phyloP scores from a whole-genome alignment of 2,797 vertebrate species.

The Cossypha heuglini region DNA sequence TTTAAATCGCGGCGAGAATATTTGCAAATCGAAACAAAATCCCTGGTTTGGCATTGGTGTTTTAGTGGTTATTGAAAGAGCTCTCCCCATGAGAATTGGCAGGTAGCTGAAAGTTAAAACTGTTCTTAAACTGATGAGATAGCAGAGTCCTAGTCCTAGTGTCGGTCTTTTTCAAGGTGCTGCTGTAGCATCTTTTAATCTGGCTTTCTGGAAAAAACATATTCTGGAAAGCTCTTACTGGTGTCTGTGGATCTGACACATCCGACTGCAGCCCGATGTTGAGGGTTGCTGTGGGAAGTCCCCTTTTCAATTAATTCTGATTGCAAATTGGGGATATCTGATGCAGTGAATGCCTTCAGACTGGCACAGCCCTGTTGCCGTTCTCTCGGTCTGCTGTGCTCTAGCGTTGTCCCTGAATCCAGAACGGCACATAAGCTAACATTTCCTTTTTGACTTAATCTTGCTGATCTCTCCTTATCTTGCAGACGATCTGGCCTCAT shows the following conservation, averaged over 20 bases:
- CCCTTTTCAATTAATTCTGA: conserved; percentile 31
- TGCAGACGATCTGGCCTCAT: conserved; percentile 86
- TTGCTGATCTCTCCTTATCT: conserved; percentile 64
- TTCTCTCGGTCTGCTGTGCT: not conserved
- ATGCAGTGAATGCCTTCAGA: conserved; percentile 48
- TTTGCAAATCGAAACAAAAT: conserved; percentile 70
- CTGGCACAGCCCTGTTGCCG: not conserved
- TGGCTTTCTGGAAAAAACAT: conserved; percentile 28
- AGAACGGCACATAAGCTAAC: conserved; percentile 15
- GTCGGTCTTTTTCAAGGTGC: not conserved
- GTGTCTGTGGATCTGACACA: conserved; percentile 41
- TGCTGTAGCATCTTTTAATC: not conserved
- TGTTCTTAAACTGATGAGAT: not conserved
- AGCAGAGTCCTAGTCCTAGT: not conserved
- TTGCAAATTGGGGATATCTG: conserved; percentile 31
- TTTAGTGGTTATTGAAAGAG: conserved; percentile 56
- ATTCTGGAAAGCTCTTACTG: conserved; percentile 53
- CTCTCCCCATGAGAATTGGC: conserved; percentile 11
- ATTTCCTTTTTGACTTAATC: conserved; percentile 67
- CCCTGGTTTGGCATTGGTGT: conserved; percentile 47
- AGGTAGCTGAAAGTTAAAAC: conserved; percentile 43
- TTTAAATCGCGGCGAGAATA: not conserved
- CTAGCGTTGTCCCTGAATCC: not conserved
- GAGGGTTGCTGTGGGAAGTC: conserved; percentile 38
- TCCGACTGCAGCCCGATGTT: conserved; percentile 9